phyloP scores from a whole-genome alignment of 2,797 vertebrate species.

The Eidolon dupreanum region DNA sequence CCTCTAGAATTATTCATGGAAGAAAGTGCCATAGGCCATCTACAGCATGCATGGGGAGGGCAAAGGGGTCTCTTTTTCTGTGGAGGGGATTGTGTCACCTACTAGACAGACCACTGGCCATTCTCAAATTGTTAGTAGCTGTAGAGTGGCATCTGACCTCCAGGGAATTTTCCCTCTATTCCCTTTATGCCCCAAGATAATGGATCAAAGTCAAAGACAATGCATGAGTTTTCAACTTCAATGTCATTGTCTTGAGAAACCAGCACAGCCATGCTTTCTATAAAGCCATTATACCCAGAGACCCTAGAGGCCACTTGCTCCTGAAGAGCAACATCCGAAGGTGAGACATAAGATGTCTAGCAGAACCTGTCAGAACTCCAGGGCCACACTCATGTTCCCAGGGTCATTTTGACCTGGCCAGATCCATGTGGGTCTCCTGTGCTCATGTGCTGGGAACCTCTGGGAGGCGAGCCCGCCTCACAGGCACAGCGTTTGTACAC shows the following conservation, averaged over 20 bases:
- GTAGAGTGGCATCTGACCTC: background rate
- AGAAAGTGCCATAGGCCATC: background rate
- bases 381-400: background rate
- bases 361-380: background rate
- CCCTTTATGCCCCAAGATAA: background rate
- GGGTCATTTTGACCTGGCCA: background rate
- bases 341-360: background rate
- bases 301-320: background rate
- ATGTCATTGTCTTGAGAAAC: background rate
- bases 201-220: background rate
- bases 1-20: background rate
- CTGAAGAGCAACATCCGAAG: background rate
- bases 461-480: background rate
- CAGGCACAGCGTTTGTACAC: background rate
- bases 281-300: background rate
- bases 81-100: background rate
- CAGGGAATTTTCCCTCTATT: background rate
- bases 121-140: background rate
- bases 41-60: too few relatives aligned
- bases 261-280: background rate
- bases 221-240: background rate
- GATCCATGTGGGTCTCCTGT: too few relatives aligned
- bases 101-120: background rate
- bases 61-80: background rate
- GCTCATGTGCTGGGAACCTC: background rate